Percentiles rank a stretch among this genome's conserved stretches.
These are phyloP conservation scores for Eufriesea mexicana DNA, from an alignment of 1,140 invertebrate species.

Conservation along the genomic window DNA sequence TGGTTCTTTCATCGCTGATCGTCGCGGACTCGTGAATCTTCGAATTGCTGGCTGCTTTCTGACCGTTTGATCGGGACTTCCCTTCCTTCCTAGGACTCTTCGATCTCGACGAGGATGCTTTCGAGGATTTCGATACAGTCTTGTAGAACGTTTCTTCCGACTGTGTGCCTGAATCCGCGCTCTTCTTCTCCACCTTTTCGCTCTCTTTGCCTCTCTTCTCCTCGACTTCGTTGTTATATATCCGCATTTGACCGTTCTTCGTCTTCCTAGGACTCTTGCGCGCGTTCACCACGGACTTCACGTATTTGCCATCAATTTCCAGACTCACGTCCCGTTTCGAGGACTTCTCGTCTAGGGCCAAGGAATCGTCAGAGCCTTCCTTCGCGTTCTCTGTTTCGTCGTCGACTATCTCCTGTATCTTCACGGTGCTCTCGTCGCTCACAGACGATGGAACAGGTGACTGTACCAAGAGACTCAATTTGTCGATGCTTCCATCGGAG, in stretches of 20 bases:
- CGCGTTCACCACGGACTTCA: conserved; percentile 77
- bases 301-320: conserved; percentile 79
- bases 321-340: conserved; percentile 58
- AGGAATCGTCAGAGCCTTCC: not conserved
- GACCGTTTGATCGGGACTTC: conserved; percentile 8
- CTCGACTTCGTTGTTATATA: conserved; percentile 24
- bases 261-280: conserved; percentile 75
- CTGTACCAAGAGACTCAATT: conserved; percentile 29
- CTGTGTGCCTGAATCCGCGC: conserved; percentile 21
- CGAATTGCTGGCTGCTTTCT: not conserved
- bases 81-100: conserved; percentile 41
- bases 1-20: conserved; percentile 42
- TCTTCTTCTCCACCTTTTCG: not conserved
- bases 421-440: conserved; percentile 37
- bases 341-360: conserved; percentile 1
- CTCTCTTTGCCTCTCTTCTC: not conserved
- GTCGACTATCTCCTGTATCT: conserved; percentile 44
- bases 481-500: conserved; percentile 35
- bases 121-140: conserved; percentile 28
- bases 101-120: conserved; percentile 2
- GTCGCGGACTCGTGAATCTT: conserved; percentile 31
- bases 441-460: conserved; percentile 34
- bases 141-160: conserved; percentile 45
- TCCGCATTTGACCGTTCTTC: conserved; percentile 41
- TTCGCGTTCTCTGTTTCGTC: conserved; percentile 13